These are phyloP conservation scores for Eupithecia tripunctaria DNA, from an alignment of 2,888 invertebrate genomes.

Conservation along the genomic window DNA sequence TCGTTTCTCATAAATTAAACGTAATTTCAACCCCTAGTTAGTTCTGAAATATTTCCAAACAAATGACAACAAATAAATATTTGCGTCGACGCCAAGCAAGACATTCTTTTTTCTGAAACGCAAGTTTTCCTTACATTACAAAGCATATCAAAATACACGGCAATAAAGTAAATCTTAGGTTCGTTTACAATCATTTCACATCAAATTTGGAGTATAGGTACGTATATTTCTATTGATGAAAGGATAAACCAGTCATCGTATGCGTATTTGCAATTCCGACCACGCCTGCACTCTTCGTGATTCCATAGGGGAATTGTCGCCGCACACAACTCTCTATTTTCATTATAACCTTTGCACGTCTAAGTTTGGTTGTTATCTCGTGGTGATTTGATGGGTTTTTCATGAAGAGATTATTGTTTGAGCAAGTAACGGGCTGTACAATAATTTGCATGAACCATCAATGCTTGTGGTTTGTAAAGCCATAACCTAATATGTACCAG, in stretches of 20 bases:
- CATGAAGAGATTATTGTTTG: slow-evolving; percentile 3
- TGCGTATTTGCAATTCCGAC: slow-evolving; percentile 80
- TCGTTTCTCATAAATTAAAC: no score
- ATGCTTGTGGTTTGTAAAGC: no score
- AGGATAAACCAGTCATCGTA: slow-evolving; percentile 75
- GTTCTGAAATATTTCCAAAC: no score
- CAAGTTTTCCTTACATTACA: no score
- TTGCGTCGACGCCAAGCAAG: no score
- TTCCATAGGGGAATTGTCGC: slow-evolving; percentile 83
- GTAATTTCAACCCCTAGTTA: no score
- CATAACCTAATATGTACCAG: no score
- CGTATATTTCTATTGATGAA: slow-evolving; percentile 9
- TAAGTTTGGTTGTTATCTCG: slow-evolving; percentile 31
- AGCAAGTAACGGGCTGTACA: not conserved
- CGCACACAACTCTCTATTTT: slow-evolving; percentile 79
- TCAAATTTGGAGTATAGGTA: not conserved
- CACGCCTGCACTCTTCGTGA: slow-evolving; percentile 82
- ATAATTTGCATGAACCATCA: not conserved
- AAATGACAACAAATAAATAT: no score
- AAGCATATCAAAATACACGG: not conserved
- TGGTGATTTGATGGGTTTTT: slow-evolving; percentile 6
- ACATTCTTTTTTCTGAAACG: no score
- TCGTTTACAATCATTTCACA: not conserved
- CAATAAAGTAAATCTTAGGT: not conserved
- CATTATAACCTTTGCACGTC: slow-evolving; percentile 60